Base-by-base conservation (phyloP, 2,888 invertebrate species). In the Papilio gigon region DNA sequence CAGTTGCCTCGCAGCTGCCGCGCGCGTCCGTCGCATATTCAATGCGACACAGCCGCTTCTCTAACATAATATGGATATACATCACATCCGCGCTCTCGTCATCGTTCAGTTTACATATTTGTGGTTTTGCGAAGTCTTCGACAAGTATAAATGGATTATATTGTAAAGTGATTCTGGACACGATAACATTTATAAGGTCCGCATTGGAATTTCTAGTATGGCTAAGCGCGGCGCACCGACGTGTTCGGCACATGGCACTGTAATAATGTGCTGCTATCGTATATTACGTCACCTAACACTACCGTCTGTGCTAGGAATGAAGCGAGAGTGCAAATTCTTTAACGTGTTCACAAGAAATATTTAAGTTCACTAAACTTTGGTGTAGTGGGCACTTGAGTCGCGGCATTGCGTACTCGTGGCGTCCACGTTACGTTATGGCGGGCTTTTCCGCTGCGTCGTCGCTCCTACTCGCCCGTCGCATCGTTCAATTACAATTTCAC, bases 131-230 rank as follows among this genome's bases (percentile, higher is more conserved):
- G 88, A 90, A 88, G 85, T 91, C 76, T 87, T 87, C 80, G 91
- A 90, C 82, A 91, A 91, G 82, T 88, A 86, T 83, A 90, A 90
- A 92, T 91, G 92, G 92, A 92, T 92, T 92, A 92, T 91, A 89
- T 90, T 92, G 88, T 92, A 88, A 89, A 90, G 90, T 90, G 89
- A 79, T 79, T 75, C 79, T 76, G 79, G 79, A 80, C 81, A 81
- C 79, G 76, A 77, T 78, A 83, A 82, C 81, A 83, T 85, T 82
- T 84, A 77, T 87, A 88, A 90, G 89, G 89, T 90, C 87, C 86
- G 90, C 89, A 88, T 86, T 87, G 90, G 90, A 90, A 90, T 90
- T 89, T 89, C 82, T 87, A 86, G 87, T 85, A 88, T 83, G 87
- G 85, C 88, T 81, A 84, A 80, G 81, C 80, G 84, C 82, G 78